Evolutionary conservation across 2,888 invertebrate species (phyloP).

Genomic region (Sarcophaga carnaria): DNA sequence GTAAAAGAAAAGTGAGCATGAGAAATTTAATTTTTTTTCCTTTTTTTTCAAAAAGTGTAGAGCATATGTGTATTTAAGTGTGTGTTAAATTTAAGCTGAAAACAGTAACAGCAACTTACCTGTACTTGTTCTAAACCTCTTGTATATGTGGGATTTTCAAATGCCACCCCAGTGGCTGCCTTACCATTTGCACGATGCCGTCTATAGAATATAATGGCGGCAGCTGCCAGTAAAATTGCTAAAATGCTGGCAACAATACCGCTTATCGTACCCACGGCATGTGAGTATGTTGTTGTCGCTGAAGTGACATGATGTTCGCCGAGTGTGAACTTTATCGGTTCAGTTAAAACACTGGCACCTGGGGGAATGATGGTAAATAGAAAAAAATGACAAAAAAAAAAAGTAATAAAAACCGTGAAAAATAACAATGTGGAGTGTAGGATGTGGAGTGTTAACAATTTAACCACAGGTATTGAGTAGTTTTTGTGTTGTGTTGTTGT

Average conservation of each 20-base stretch:
- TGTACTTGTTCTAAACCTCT: conserved; percentile 90
- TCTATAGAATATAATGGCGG: conserved; percentile 81
- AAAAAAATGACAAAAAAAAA: conserved; percentile 20
- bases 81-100: too few species aligned
- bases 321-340: conserved; percentile 88
- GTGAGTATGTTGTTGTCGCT: conserved; percentile 83
- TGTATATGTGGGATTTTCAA: conserved; percentile 92
- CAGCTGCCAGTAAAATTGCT: conserved; percentile 79
- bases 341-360: conserved; percentile 89
- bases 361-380: conserved; percentile 11
- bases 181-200: conserved; percentile 78
- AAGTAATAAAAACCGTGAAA: background rate
- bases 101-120: conserved; percentile 80
- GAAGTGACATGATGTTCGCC: conserved; percentile 89
- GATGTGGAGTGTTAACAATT: background rate
- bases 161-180: conserved; percentile 87
- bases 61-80: too few species aligned
- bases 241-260: conserved; percentile 81
- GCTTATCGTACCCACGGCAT: conserved; percentile 80
- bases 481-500: background rate
- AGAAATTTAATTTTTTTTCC: too few species aligned
- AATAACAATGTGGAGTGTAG: conserved; percentile 5
- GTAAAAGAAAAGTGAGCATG: too few species aligned
- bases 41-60: too few species aligned
- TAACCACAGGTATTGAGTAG: background rate